A percentile compares a stretch with the other conserved stretches of the same genome.
Evolutionary conservation across 1,140 invertebrate genomes (phyloP).

Genomic region (Teleogryllus occipitalis): DNA sequence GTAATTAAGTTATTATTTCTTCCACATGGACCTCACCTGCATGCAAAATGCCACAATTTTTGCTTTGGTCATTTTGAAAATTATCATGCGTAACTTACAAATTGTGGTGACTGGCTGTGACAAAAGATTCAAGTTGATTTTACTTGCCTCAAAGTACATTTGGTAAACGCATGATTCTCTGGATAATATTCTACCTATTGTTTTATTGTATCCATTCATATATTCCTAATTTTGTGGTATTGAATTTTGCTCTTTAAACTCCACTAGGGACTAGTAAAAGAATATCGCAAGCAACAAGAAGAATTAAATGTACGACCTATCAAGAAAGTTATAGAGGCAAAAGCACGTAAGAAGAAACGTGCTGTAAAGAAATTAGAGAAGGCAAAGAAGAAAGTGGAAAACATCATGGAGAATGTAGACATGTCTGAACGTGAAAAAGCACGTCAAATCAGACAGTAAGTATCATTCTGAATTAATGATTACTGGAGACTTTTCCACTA

Average conservation of each 20-base stretch:
- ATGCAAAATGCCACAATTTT: no score
- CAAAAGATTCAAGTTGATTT: no score
- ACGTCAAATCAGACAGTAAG: slow-evolving; percentile 81
- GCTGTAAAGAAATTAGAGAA: slow-evolving; percentile 78
- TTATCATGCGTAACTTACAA: no score
- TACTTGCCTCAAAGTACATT: no score
- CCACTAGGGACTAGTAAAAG: slow-evolving; percentile 52
- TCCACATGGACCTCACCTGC: no score
- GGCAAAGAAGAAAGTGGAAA: slow-evolving; percentile 92
- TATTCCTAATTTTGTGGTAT: background rate
- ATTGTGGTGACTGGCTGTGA: no score
- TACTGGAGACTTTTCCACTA: no score
- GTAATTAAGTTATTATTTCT: no score
- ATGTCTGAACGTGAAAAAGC: slow-evolving; percentile 86
- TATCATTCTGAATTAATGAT: slow-evolving; percentile 21
- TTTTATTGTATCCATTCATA: background rate
- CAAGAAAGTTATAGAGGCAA: slow-evolving; percentile 97
- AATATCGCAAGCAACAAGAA: slow-evolving; percentile 66
- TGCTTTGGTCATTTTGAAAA: no score
- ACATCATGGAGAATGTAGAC: slow-evolving; percentile 81
- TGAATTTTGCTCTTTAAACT: slow-evolving; percentile 18
- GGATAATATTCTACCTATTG: background rate
- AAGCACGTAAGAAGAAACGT: slow-evolving; percentile 91
- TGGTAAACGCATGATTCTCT: background rate
- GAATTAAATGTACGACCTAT: slow-evolving; percentile 91